Evolutionary conservation across 2,888 invertebrate species (phyloP), one percentile per base, ranked within the genome.

Genomic region (Pollenia griseotomentosa): DNA sequence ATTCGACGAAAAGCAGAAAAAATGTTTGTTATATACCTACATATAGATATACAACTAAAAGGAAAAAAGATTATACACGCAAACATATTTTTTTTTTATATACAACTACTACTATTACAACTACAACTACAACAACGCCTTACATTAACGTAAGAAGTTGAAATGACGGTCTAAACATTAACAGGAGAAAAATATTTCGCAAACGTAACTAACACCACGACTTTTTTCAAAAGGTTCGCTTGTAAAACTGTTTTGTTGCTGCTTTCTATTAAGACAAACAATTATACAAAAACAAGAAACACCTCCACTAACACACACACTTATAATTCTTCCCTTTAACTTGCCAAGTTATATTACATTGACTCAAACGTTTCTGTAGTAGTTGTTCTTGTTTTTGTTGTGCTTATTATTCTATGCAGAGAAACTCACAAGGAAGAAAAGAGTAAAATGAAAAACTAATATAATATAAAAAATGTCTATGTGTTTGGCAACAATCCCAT

Each of bases 81-180:
- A 61, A n/a, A 68, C 42, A 61, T 14, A 66, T 42, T 23, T 33
- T n/a, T 19, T 19, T 53, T 61, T 23, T 23, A 73, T 51, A 40
- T 51, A 73, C 59, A 59, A 42, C 19, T 55, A 66, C 55, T 40
- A 57, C 73, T 51, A 61, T 16, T 42, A 55, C 55, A 23, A 65
- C 51, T 42, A 55, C 55, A 23, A 65, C 51, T 33, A 40, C 23
- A 75, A 77, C 44, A 75, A 61, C 70, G 75, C 19, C 33, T 79
- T 79, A 66, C 73, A 73, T 66, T 79, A 84, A 68, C 66, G 40
- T 61, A 84, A 84, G 79, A 84, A 79, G 59, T 79, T 79, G 53
- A 79, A 74, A 84, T 84, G 73, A 84, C 78, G 78, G 78, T 78
- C 65, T 79, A 84, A 84, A 79, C 44, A 83, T 83, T 73, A 84